Evolutionary conservation across 2,888 invertebrate genomes (phyloP).

Genomic region (Lithosia quadra): DNA sequence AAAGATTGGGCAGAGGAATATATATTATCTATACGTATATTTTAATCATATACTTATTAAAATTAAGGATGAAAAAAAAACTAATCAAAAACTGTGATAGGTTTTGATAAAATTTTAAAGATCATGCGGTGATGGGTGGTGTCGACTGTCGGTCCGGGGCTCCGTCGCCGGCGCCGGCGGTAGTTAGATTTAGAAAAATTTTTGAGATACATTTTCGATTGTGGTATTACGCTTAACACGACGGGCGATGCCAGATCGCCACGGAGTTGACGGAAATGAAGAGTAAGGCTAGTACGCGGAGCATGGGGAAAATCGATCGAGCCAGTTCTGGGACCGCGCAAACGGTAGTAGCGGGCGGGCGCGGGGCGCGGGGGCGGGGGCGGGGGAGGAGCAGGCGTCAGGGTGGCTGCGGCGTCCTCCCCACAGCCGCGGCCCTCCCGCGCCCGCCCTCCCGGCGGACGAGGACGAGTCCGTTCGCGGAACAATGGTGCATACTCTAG

Average conservation of each 20-base stretch:
- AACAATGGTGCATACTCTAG: constrained; percentile 82
- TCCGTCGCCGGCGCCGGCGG: constrained; percentile 43
- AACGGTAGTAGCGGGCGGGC: constrained; percentile 50
- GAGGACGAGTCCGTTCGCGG: constrained; percentile 70
- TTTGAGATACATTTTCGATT: constrained; percentile 76
- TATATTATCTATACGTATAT: constrained; percentile 86
- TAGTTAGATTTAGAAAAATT: constrained; percentile 72
- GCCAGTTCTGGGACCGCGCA: constrained; percentile 53
- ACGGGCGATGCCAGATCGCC: constrained; percentile 46
- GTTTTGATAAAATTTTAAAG: constrained; percentile 87
- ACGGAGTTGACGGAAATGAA: constrained; percentile 45
- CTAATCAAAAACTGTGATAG: constrained; percentile 87
- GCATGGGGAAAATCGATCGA: constrained; percentile 51
- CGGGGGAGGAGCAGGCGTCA: constrained; percentile 47
- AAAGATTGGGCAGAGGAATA: constrained; percentile 81
- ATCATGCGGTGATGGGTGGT: constrained; percentile 57
- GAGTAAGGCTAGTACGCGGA: constrained; percentile 34
- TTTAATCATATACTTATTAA: constrained; percentile 84
- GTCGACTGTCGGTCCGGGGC: constrained; percentile 54
- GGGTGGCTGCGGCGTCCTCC: constrained; percentile 36
- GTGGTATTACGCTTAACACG: constrained; percentile 48
- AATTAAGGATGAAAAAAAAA: constrained; percentile 84
- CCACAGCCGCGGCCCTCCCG: constrained; percentile 21
- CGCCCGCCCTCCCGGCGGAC: constrained; percentile 46
- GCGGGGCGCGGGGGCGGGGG: constrained; percentile 53